These are phyloP conservation scores for Acrocephalus kingi DNA, from an alignment of 2,113 vertebrate genomes.

Conservation along the genomic window DNA sequence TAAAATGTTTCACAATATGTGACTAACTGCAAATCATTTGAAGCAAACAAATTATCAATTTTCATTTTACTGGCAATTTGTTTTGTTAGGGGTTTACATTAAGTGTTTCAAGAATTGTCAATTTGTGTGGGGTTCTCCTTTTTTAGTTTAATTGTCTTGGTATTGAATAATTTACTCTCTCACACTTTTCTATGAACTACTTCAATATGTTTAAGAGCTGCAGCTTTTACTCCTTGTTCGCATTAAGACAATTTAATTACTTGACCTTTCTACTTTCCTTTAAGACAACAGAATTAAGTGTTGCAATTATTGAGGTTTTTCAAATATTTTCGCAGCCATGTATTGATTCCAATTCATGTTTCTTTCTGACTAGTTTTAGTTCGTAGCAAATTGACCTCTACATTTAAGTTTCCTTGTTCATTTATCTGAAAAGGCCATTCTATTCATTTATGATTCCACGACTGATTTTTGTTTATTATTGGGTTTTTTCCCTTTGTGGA, in stretches of 20 bases:
- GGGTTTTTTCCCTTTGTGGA: not conserved
- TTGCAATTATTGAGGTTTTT: constrained; percentile 55
- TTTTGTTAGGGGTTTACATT: constrained; percentile 9
- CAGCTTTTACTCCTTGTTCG: constrained; percentile 36
- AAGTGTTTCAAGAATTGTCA: constrained; percentile 15
- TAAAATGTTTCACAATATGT: not conserved
- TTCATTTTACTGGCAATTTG: constrained; percentile 16
- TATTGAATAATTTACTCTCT: constrained; percentile 16
- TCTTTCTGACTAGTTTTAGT: not conserved
- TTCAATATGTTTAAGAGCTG: constrained; percentile 19
- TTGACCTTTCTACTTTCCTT: constrained; percentile 58
- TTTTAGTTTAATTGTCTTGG: constrained; percentile 17
- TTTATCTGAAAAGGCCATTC: not conserved
- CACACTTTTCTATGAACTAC: not conserved
- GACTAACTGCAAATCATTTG: not conserved
- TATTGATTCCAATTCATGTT: constrained; percentile 63
- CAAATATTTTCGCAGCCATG: not conserved
- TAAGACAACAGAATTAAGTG: constrained; percentile 55
- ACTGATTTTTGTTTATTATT: not conserved
- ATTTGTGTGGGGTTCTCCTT: not conserved
- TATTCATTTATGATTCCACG: not conserved
- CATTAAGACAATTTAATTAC: constrained; percentile 71
- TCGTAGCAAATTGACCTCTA: not conserved
- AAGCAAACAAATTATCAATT: constrained; percentile 21
- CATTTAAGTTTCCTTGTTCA: not conserved